Evolutionary conservation across 92 coral and sea anemone species (phyloP).

Genomic region (Epizoanthus illoricatus): DNA sequence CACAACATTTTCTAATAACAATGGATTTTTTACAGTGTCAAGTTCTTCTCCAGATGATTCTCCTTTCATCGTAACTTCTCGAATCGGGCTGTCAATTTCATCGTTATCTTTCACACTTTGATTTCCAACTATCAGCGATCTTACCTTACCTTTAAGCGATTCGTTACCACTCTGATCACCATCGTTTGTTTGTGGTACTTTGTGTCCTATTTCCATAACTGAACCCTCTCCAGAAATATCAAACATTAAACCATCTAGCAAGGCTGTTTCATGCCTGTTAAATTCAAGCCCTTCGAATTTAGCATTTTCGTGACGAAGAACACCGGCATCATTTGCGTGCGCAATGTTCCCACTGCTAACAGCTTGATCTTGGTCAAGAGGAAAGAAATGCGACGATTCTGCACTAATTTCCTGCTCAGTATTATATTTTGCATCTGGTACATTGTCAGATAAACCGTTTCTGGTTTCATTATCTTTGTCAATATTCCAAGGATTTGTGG

Average conservation of each 20-base stretch:
- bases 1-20: no score
- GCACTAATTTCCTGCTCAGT: not conserved
- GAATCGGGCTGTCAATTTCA: no score
- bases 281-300: not conserved
- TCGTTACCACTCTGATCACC: no score
- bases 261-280: not conserved
- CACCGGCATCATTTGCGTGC: not conserved
- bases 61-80: no score
- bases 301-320: not conserved
- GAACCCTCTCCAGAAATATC: slow-evolving; percentile 30
- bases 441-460: not conserved
- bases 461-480: not conserved
- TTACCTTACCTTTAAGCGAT: no score
- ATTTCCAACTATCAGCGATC: no score
- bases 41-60: no score
- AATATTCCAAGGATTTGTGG: not conserved
- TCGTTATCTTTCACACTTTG: no score
- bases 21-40: no score
- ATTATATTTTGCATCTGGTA: not conserved
- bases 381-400: not conserved
- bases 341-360: not conserved
- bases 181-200: no score
- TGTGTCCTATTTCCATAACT: not conserved
- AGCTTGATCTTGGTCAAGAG: not conserved
- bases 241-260: not conserved